Evolutionary conservation across 2,888 invertebrate species (phyloP).

Genomic region (Anagyrus pseudococci): DNA sequence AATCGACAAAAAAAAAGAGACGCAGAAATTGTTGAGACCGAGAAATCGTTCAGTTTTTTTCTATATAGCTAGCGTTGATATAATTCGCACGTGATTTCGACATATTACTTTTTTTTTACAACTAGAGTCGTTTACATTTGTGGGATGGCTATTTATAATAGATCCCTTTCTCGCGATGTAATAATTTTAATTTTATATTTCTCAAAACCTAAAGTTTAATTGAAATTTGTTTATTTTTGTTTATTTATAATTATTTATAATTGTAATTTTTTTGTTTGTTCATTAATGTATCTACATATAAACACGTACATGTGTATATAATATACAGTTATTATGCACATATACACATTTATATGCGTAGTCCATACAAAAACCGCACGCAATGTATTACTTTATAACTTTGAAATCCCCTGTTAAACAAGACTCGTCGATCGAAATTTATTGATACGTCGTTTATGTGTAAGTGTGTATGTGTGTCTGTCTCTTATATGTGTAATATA

Average conservation of each 20-base stretch:
- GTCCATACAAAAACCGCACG: too few species aligned
- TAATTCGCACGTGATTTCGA: neutral
- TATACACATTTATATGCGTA: too few species aligned
- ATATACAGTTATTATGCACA: too few species aligned
- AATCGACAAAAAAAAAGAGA: neutral
- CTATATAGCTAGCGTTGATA: conserved; percentile 19
- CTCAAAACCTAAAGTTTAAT: conserved; percentile 18
- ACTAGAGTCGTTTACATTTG: conserved; percentile 28
- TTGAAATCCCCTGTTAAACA: too few species aligned
- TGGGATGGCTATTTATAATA: neutral
- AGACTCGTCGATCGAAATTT: too few species aligned
- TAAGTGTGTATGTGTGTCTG: too few species aligned
- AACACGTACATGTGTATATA: too few species aligned
- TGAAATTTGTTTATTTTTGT: neutral
- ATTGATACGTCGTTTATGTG: too few species aligned
- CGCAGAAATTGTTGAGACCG: neutral
- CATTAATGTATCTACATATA: conserved; percentile 13
- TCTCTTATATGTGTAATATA: too few species aligned
- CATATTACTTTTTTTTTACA: conserved; percentile 16
- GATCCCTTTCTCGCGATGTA: conserved; percentile 15
- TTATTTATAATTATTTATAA: neutral
- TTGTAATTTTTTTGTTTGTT: neutral
- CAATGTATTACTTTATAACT: neutral
- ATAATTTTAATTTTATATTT: conserved; percentile 23
- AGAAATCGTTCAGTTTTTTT: neutral